A percentile compares a stretch with the other conserved stretches of the same genome.
These are phyloP conservation scores for Lemur catta DNA, from an alignment of 2,797 vertebrate species.

Conservation along the genomic window DNA sequence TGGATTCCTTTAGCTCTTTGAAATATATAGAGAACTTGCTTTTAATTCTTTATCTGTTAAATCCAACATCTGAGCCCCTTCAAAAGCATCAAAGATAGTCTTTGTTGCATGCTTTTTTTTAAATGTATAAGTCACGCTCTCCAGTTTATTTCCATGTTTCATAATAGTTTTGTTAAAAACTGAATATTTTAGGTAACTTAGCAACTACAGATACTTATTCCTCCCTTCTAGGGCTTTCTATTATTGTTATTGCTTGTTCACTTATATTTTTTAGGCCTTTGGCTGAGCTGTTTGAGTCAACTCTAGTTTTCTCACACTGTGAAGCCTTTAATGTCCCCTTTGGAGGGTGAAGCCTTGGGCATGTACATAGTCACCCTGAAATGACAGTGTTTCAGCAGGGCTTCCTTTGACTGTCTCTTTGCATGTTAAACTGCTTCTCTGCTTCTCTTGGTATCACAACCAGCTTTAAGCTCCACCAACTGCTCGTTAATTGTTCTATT, in stretches of 20 bases:
- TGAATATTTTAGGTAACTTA: neutral
- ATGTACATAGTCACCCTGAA: neutral
- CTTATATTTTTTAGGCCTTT: neutral
- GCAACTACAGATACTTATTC: neutral
- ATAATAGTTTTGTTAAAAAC: neutral
- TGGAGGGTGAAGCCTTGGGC: neutral
- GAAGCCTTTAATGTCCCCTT: neutral
- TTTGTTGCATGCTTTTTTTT: neutral
- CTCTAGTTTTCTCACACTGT: neutral
- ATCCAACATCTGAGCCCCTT: neutral
- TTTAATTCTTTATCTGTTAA: neutral
- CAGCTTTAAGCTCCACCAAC: neutral
- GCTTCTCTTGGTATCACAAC: neutral
- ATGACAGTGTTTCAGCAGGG: neutral
- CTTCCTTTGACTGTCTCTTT: neutral
- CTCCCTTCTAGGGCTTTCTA: neutral
- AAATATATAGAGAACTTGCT: neutral
- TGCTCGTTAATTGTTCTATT: neutral
- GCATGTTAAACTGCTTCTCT: neutral
- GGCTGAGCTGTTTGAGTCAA: neutral
- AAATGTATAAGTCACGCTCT: neutral
- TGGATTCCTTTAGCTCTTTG: neutral
- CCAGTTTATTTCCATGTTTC: neutral
- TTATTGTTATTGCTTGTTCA: neutral
- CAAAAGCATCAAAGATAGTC: neutral